phyloP scores from a whole-genome alignment of 1,140 invertebrate genomes.

The Drosophila sechellia region DNA sequence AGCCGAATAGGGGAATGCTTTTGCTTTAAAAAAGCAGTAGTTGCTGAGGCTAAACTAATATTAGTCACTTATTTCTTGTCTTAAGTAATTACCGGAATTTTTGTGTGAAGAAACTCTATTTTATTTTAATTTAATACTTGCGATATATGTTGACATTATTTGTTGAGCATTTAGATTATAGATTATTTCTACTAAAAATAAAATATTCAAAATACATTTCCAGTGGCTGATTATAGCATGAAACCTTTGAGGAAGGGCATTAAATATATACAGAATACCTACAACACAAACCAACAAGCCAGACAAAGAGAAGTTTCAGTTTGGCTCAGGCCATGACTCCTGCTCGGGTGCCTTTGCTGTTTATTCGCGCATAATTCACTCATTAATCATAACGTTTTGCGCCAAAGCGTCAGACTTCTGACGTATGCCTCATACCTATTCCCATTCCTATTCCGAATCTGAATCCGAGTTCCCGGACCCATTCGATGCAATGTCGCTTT shows the following conservation, averaged over 20 bases:
- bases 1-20: neutral
- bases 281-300: conserved; percentile 44
- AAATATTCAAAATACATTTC: neutral
- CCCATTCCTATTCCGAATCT: conserved; percentile 26
- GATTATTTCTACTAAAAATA: too few relatives aligned
- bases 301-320: conserved; percentile 74
- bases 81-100: too few relatives aligned
- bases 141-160: too few relatives aligned
- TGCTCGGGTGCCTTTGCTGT: conserved; percentile 60
- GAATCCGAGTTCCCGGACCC: conserved; percentile 11
- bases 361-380: conserved; percentile 83
- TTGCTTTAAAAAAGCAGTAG: neutral
- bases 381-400: conserved; percentile 82
- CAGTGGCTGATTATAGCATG: neutral
- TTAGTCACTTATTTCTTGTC: neutral
- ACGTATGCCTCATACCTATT: conserved; percentile 51
- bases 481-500: conserved; percentile 49
- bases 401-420: conserved; percentile 71
- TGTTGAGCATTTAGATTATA: too few relatives aligned
- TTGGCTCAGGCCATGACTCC: conserved; percentile 48
- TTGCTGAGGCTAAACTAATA: too few relatives aligned
- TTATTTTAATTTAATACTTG: too few relatives aligned
- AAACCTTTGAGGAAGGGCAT: neutral
- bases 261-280: conserved; percentile 41
- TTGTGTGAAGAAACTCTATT: too few relatives aligned